Percentiles rank a stretch among this genome's conserved stretches.
Conservation (phyloP, 1,140 invertebrate species). For the Pseudobourletiella spinata region DNA sequence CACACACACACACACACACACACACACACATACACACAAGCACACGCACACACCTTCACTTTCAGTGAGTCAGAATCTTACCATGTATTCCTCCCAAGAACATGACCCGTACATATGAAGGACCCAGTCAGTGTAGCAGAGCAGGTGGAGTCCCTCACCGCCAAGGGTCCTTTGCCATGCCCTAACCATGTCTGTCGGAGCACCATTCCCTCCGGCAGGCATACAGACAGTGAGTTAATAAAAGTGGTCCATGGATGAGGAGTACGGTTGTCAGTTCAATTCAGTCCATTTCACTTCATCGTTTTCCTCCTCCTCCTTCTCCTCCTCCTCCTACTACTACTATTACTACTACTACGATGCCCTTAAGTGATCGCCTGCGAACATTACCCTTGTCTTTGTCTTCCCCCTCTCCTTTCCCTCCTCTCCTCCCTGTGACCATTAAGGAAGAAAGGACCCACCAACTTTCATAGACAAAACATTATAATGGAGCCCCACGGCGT, state of each 20-base stretch:
- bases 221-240: background rate
- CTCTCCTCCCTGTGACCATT: background rate
- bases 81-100: too few relatives aligned
- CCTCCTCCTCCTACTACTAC: background rate
- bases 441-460: slow-evolving; percentile 7
- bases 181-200: too few relatives aligned
- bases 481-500: slow-evolving; percentile 13
- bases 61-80: too few relatives aligned
- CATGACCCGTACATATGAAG: too few relatives aligned
- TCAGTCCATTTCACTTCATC: slow-evolving; percentile 8
- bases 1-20: too few relatives aligned
- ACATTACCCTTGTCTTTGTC: background rate
- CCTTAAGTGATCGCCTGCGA: background rate
- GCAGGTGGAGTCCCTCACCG: too few relatives aligned
- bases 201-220: too few relatives aligned
- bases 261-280: slow-evolving; percentile 3
- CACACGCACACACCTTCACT: too few relatives aligned
- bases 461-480: slow-evolving; percentile 23
- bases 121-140: too few relatives aligned
- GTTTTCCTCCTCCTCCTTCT: background rate
- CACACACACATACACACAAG: too few relatives aligned
- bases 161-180: too few relatives aligned
- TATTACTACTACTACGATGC: too few relatives aligned
- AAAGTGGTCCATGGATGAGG: background rate
- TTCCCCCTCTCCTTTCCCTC: background rate